Evolutionary conservation across 2,888 invertebrate genomes (phyloP).

Genomic region (Drosophila cognata): DNA sequence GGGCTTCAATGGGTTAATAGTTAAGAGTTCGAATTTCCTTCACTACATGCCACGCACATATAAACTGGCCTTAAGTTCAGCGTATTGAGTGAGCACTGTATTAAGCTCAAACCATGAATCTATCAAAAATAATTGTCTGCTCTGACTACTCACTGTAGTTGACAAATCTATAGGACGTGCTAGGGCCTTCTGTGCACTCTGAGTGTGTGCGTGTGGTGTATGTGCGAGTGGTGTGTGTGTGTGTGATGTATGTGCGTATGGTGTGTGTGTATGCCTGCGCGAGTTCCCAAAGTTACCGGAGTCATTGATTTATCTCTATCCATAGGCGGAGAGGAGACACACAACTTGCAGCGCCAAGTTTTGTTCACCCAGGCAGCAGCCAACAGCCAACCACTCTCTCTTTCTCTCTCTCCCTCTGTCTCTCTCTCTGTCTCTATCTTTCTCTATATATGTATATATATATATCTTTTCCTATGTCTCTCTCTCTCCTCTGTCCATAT

Average conservation of each 20-base stretch:
- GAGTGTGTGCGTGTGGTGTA: too few relatives aligned
- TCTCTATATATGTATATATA: too few relatives aligned
- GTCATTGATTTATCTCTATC: constrained; percentile 56
- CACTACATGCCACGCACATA: background rate
- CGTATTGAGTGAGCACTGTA: background rate
- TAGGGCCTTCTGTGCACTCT: background rate
- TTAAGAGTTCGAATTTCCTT: background rate
- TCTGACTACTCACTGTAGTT: constrained; percentile 25
- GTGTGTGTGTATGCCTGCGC: background rate
- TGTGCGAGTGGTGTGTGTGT: background rate
- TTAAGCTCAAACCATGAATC: background rate
- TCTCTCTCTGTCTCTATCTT: background rate
- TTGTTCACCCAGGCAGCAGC: constrained; percentile 31
- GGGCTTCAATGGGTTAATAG: background rate
- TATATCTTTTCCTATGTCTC: too few relatives aligned
- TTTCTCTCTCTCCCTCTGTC: background rate
- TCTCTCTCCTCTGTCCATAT: background rate
- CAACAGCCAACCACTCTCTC: constrained; percentile 4
- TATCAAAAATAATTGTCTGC: background rate
- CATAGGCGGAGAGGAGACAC: constrained; percentile 4
- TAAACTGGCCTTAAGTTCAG: background rate
- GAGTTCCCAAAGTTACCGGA: constrained; percentile 27
- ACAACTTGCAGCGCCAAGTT: constrained; percentile 18
- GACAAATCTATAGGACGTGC: background rate
- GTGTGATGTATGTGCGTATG: background rate